A percentile compares a stretch with the other conserved stretches of the same genome.
phyloP scores from a whole-genome alignment of 1,140 invertebrate species.

The Pogonomyrmex barbatus region DNA sequence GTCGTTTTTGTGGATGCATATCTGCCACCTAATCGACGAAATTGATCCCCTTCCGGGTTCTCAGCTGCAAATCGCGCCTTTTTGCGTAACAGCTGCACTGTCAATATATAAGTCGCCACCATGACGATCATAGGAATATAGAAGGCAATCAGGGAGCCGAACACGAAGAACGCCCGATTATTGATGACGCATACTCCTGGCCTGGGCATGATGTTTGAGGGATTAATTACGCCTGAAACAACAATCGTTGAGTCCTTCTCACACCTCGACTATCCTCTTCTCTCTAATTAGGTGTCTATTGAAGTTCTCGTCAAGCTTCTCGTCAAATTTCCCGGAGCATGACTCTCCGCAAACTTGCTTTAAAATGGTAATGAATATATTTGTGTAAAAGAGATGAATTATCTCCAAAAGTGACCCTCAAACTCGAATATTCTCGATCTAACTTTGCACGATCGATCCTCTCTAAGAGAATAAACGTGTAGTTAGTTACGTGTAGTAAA shows the following conservation, averaged over 20 bases:
- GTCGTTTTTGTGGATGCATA: slow-evolving; percentile 86
- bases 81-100: slow-evolving; percentile 92
- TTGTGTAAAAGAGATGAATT: not conserved
- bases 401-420: not conserved
- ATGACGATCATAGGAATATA: slow-evolving; percentile 97
- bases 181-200: slow-evolving; percentile 93
- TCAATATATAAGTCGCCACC: slow-evolving; percentile 95
- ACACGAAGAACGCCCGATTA: slow-evolving; percentile 94
- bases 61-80: slow-evolving; percentile 90
- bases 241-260: slow-evolving; percentile 5
- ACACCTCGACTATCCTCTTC: slow-evolving; percentile 13
- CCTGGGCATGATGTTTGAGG: slow-evolving; percentile 92
- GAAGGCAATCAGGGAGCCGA: slow-evolving; percentile 95
- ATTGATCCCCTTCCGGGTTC: slow-evolving; percentile 87
- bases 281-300: slow-evolving; percentile 29
- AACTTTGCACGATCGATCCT: slow-evolving; percentile 1
- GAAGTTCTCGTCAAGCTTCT: not conserved
- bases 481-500: not conserved
- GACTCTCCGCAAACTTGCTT: not conserved
- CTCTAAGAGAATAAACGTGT: not conserved
- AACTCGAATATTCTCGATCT: not conserved
- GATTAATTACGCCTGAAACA: slow-evolving; percentile 89
- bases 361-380: not conserved
- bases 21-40: slow-evolving; percentile 88
- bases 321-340: not conserved